Evolutionary conservation across 2,888 invertebrate genomes (phyloP).

Genomic region (Vanessa cardui): DNA sequence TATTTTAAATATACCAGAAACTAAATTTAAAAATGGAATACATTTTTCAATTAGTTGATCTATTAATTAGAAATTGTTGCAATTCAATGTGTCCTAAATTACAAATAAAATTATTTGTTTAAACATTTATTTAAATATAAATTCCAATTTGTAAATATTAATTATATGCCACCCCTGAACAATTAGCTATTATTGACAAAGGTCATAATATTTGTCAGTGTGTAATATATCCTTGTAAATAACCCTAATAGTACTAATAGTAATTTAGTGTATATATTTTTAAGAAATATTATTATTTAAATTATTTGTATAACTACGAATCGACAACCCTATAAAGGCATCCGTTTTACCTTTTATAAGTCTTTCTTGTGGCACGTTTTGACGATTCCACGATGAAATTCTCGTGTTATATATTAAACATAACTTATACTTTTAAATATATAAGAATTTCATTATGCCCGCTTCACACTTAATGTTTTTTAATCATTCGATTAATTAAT

Average conservation of each 20-base stretch:
- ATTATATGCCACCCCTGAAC: too few species aligned
- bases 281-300: neutral
- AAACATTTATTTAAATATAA: too few species aligned
- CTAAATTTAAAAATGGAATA: neutral
- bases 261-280: neutral
- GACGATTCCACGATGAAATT: conserved; percentile 55
- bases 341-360: conserved; percentile 39
- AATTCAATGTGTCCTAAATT: neutral
- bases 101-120: too few species aligned
- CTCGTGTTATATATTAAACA: conserved; percentile 37
- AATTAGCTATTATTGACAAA: too few species aligned
- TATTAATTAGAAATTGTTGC: neutral
- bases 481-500: neutral
- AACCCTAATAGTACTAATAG: too few species aligned
- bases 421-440: conserved; percentile 30
- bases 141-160: too few species aligned
- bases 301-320: neutral
- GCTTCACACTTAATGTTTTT: conserved; percentile 16
- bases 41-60: too few species aligned
- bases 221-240: too few species aligned
- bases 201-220: too few species aligned
- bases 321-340: conserved; percentile 30
- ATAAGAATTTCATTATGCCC: conserved; percentile 21
- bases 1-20: neutral
- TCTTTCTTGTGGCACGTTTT: conserved; percentile 50